Evolutionary conservation across 1,140 invertebrate genomes (phyloP).

Genomic region (Dufourea novaeangliae): DNA sequence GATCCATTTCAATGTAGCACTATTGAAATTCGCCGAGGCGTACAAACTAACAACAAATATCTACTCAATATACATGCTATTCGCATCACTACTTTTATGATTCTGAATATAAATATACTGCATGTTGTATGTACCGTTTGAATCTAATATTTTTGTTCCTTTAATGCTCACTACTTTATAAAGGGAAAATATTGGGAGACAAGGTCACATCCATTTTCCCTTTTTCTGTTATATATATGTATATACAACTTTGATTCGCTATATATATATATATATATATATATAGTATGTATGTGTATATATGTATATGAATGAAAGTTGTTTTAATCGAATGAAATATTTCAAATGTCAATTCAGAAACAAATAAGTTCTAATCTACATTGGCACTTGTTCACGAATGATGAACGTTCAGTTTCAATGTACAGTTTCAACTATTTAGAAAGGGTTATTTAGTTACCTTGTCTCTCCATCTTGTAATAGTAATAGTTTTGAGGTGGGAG

Average conservation of each 20-base stretch:
- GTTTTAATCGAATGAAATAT: too few relatives aligned
- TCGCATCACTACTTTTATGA: slow-evolving; percentile 61
- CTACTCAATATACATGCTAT: slow-evolving; percentile 66
- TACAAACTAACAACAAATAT: slow-evolving; percentile 64
- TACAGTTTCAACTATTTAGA: not conserved
- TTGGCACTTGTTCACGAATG: slow-evolving; percentile 35
- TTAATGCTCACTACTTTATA: slow-evolving; percentile 61
- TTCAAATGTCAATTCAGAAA: not conserved
- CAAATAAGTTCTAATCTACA: slow-evolving; percentile 22
- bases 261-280: too few relatives aligned
- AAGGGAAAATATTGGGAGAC: slow-evolving; percentile 54
- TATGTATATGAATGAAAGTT: too few relatives aligned
- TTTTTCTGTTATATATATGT: not conserved
- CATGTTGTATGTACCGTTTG: slow-evolving; percentile 52
- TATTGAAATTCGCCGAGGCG: slow-evolving; percentile 55
- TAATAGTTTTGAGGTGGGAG: slow-evolving; percentile 59
- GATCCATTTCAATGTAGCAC: slow-evolving; percentile 31
- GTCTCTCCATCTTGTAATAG: slow-evolving; percentile 57
- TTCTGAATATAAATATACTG: slow-evolving; percentile 74
- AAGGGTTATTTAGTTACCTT: slow-evolving; percentile 38
- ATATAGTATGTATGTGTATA: too few relatives aligned
- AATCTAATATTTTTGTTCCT: slow-evolving; percentile 60
- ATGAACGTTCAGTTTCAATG: slow-evolving; percentile 6
- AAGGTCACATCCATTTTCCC: slow-evolving; percentile 17
- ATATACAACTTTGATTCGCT: too few relatives aligned